Evolutionary conservation across 2,888 invertebrate species (phyloP).

Genomic region (Theodoxus fluviatilis): DNA sequence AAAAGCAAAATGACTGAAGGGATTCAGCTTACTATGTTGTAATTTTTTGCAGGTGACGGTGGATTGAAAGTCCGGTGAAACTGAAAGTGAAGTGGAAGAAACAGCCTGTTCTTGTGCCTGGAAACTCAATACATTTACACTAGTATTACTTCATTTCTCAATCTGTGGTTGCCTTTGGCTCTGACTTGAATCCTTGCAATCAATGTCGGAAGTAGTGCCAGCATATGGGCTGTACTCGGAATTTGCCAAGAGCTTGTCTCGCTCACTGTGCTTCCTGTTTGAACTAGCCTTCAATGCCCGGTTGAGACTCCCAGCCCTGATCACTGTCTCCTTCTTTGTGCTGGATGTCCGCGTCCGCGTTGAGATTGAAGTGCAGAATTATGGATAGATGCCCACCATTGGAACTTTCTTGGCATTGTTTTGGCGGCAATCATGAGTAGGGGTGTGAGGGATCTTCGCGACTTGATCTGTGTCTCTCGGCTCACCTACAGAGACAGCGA

Average conservation of each 20-base stretch:
- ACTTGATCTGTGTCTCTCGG: slow-evolving; percentile 64
- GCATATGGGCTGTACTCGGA: slow-evolving; percentile 27
- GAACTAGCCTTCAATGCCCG: slow-evolving; percentile 78
- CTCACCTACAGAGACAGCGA: slow-evolving; percentile 58
- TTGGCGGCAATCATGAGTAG: slow-evolving; percentile 64
- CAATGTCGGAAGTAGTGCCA: slow-evolving; percentile 26
- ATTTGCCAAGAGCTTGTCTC: slow-evolving; percentile 36
- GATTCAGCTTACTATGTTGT: too few relatives aligned
- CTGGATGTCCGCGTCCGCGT: slow-evolving; percentile 45
- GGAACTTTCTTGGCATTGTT: too few relatives aligned
- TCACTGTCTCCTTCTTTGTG: slow-evolving; percentile 44
- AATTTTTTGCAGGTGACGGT: background rate
- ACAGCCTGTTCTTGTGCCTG: too few relatives aligned
- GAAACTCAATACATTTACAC: too few relatives aligned
- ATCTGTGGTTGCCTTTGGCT: too few relatives aligned
- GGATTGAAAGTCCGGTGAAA: too few relatives aligned
- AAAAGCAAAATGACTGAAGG: too few relatives aligned
- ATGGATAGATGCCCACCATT: too few relatives aligned
- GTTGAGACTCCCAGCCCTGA: slow-evolving; percentile 73
- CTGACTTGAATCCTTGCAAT: too few relatives aligned
- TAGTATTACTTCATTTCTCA: too few relatives aligned
- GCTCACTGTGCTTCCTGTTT: slow-evolving; percentile 72
- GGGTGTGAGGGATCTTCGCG: slow-evolving; percentile 61
- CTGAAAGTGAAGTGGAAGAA: too few relatives aligned
- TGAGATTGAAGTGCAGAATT: slow-evolving; percentile 40